Percentiles rank a stretch among this genome's conserved stretches.
Evolutionary conservation across 1,140 invertebrate genomes (phyloP).

Genomic region (Drosophila pseudoobscura): DNA sequence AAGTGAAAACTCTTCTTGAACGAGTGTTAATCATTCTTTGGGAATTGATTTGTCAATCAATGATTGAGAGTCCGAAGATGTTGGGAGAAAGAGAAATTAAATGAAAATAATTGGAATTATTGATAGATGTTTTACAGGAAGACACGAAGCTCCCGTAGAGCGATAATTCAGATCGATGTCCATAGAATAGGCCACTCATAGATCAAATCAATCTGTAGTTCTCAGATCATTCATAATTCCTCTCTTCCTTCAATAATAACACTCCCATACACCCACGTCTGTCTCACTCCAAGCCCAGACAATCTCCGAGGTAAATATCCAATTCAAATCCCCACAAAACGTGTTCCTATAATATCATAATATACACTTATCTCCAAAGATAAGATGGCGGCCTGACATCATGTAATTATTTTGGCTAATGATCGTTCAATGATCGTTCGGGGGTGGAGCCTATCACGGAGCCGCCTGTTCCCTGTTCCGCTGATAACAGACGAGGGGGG

Average conservation of each 20-base stretch:
- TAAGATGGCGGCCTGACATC: slow-evolving; percentile 61
- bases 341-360: slow-evolving; percentile 7
- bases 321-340: slow-evolving; percentile 14
- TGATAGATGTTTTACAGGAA: slow-evolving; percentile 6
- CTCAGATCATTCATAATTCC: too few species aligned
- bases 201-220: too few species aligned
- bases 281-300: not conserved
- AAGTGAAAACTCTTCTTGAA: slow-evolving; percentile 33
- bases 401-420: slow-evolving; percentile 69
- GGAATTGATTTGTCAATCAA: slow-evolving; percentile 44
- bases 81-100: slow-evolving; percentile 8
- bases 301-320: slow-evolving; percentile 1
- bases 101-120: slow-evolving; percentile 20
- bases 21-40: slow-evolving; percentile 18
- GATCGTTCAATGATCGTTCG: slow-evolving; percentile 41
- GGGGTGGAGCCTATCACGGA: slow-evolving; percentile 39
- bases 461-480: slow-evolving; percentile 3
- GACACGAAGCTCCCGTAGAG: too few species aligned
- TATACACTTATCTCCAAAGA: slow-evolving; percentile 29
- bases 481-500: slow-evolving; percentile 30
- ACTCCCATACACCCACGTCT: not conserved
- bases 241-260: not conserved
- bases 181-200: too few species aligned
- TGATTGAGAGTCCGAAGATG: slow-evolving; percentile 5
- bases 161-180: too few species aligned